phyloP scores from a whole-genome alignment of 2,888 invertebrate species.

The Platypus cylindrus region DNA sequence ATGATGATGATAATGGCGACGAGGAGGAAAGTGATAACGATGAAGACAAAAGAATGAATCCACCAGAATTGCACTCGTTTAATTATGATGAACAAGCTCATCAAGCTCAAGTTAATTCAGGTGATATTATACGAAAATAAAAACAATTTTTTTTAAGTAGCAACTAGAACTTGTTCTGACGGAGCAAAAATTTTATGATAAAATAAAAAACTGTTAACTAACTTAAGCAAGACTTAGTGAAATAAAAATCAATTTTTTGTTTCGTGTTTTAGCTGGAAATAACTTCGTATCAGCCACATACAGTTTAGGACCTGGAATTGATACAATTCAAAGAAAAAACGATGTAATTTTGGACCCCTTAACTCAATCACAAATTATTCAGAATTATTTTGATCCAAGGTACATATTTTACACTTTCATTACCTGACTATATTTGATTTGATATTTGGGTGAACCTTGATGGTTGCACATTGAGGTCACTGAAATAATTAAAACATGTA shows the following conservation, averaged over 20 bases:
- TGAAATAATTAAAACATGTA: too few species aligned
- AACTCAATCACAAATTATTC: slow-evolving; percentile 25
- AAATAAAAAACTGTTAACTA: too few species aligned
- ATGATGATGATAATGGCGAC: too few species aligned
- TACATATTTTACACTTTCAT: neutral
- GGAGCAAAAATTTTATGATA: too few species aligned
- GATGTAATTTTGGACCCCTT: slow-evolving; percentile 14
- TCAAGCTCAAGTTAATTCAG: slow-evolving; percentile 15
- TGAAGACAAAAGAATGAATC: slow-evolving; percentile 32
- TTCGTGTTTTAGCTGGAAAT: neutral
- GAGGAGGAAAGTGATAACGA: too few species aligned
- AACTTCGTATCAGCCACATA: slow-evolving; percentile 1
- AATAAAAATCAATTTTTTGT: too few species aligned
- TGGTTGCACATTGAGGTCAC: too few species aligned
- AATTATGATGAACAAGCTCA: slow-evolving; percentile 36
- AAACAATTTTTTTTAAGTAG: too few species aligned
- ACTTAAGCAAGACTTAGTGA: too few species aligned
- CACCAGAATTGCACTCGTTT: slow-evolving; percentile 34
- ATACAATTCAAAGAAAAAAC: neutral
- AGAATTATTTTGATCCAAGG: slow-evolving; percentile 24
- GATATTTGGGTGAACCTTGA: too few species aligned
- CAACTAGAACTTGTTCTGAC: too few species aligned
- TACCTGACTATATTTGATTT: slow-evolving; percentile 1
- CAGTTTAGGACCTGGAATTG: slow-evolving; percentile 2
- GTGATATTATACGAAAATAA: too few species aligned